Conservation (phyloP, 2,797 vertebrate genomes). For the Decapterus maruadsi region DNA sequence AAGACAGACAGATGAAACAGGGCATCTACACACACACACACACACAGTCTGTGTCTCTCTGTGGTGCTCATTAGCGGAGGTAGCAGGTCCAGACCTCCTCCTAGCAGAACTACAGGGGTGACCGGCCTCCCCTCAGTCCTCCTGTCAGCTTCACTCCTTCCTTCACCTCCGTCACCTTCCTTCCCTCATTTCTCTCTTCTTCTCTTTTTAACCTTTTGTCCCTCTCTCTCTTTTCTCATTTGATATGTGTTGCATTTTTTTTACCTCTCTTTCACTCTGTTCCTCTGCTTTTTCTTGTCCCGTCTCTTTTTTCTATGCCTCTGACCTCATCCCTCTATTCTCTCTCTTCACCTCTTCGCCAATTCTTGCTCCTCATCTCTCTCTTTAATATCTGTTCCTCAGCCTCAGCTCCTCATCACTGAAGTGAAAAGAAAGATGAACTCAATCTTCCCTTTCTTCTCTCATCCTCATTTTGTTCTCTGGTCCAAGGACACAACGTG, state of each 20-base stretch:
- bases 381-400: too few species aligned
- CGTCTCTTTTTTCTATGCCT: not conserved
- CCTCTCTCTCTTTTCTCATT: conserved; percentile 6
- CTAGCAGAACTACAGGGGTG: conserved; percentile 59
- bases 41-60: conserved; percentile 44
- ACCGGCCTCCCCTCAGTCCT: conserved; percentile 19
- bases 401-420: not conserved
- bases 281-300: not conserved
- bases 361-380: not conserved
- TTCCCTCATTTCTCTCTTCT: not conserved
- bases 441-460: not conserved
- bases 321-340: not conserved
- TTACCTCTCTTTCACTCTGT: not conserved
- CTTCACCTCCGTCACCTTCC: conserved; percentile 5
- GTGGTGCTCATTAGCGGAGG: conserved; percentile 66
- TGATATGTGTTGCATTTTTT: not conserved
- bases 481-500: too few species aligned
- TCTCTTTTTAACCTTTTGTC: not conserved
- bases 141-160: conserved; percentile 6
- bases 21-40: not conserved
- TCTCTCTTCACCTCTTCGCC: not conserved
- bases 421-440: not conserved
- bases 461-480: not conserved
- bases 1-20: not conserved
- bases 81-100: conserved; percentile 63